Evolutionary conservation across 1,140 invertebrate species (phyloP).

Genomic region (Caerostris extrusa): DNA sequence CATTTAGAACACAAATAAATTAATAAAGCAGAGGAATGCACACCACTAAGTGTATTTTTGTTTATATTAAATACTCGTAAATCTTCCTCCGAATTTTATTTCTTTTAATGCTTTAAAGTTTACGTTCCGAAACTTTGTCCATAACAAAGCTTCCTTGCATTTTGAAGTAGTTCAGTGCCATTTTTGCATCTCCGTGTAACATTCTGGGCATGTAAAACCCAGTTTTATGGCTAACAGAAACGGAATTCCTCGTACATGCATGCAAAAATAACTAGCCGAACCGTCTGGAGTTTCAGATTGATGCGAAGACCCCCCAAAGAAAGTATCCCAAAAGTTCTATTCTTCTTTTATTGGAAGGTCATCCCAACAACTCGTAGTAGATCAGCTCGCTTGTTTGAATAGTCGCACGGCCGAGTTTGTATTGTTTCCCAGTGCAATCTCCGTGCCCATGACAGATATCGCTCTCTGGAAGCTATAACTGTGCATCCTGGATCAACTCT

Average conservation of each 20-base stretch:
- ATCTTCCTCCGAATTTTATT: neutral
- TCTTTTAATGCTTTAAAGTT: neutral
- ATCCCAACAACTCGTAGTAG: constrained; percentile 10
- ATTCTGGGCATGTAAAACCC: neutral
- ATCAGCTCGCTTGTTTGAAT: constrained; percentile 50
- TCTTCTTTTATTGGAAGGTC: constrained; percentile 25
- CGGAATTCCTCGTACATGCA: neutral
- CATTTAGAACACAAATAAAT: too few relatives aligned
- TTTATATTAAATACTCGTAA: neutral
- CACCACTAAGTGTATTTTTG: too few relatives aligned
- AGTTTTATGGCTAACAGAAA: constrained; percentile 8
- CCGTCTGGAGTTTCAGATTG: neutral
- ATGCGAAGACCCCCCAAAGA: constrained; percentile 17
- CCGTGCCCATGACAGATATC: constrained; percentile 70
- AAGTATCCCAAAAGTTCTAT: neutral
- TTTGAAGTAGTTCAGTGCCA: neutral
- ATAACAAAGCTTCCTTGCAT: neutral
- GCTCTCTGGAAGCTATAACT: constrained; percentile 64
- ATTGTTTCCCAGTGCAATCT: constrained; percentile 35
- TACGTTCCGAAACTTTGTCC: neutral
- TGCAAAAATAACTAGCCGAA: constrained; percentile 24
- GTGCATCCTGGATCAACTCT: constrained; percentile 77
- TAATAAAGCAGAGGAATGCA: too few relatives aligned
- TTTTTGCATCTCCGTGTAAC: neutral
- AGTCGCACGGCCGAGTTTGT: neutral